Base-by-base conservation (phyloP, 2,888 invertebrate genomes). In the Tenthredo distinguenda region DNA sequence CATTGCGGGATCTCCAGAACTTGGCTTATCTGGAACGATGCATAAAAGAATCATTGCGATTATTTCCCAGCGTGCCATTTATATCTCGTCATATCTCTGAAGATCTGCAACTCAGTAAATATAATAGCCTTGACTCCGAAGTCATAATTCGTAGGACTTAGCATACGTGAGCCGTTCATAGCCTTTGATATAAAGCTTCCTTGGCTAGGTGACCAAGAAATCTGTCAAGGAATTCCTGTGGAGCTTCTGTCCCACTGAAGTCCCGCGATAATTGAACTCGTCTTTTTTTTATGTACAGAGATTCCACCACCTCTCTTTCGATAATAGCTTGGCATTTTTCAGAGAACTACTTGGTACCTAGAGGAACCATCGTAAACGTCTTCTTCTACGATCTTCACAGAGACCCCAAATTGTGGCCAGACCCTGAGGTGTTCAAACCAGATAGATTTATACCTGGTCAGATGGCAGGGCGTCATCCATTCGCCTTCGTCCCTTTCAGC, bases 21-120 rank as follows among this genome's bases (percentile, higher is more conserved):
- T 95, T 96, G 95, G 94, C 95, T 85, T 96, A 96, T 89, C 93
- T 96, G 87, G 96, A 96, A 88, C 95, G 95, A 88, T 96, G 96
- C 88, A 95, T 97, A 74, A 96, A 96, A 91, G 96, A 96, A 90
- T 94, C 96, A 0, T 90, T 96, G 83, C 93, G 96, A 79, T 91
- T 96, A 12, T 96, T 95, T 87, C 96, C 97, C 1, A 96, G 96
- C 88, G 96, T 96, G 6, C 96, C 95, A 40, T 95, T 96, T 88
- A 95, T 97, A 89, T 95, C 95, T 2, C 94, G 97, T 85, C 91
- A 90, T 55, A 89, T 96, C 68, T 93, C 93, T 0, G 95, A 96
- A 90, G 94, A 95, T 87, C 93, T 96, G 34, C 87, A 88, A 86
- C 84, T 91, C 37, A 89, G 91, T 91, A 55, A 76, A 18, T 71